Evolutionary conservation across 2,113 vertebrate species (phyloP), one percentile per base, ranked within the genome.

Genomic region (Paratilapia polleni): DNA sequence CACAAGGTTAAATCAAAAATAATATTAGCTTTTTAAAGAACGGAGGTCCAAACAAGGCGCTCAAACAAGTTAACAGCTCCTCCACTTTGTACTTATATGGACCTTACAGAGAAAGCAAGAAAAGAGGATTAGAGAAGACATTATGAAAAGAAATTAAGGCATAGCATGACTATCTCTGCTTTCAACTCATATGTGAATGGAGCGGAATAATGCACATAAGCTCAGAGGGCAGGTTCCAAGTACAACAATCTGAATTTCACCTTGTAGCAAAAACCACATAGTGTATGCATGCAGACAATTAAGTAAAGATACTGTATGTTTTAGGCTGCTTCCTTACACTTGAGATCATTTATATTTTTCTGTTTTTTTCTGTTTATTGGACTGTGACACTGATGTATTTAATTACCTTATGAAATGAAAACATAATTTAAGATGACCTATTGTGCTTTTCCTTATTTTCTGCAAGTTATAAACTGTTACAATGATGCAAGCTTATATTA

Each of bases 31-130:
- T 82, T 61, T 64, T 20, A 9, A 80, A 58, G 36, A 60, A 5
- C 66, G 38, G 36, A 58, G 62, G 52, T 3, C 41, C 56, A 77
- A 85, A 83, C 74, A 79, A 68, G 79, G 31, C 59, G 43, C 43
- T 58, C 3, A 62, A 49, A 82, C 12, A 41, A 78, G 61, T 52
- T 52, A 66, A 77, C 77, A 73, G 54, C 41, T 77, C 36, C 13
- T 61, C 38, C 59, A 73, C 56, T 34, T 60, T 88, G 83, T 60
- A 38, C 58, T 86, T 59, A 76, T 73, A 82, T 76, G 76, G 85
- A 49, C 64, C 17, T 26, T 31, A 58, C 17, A n/a, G 31, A 82
- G 80, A 49, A 82, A 85, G 49, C 59, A 54, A 76, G 57, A 63
- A 78, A 83, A 63, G 20, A 58, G 52, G 63, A 78, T 87, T 81